Conservation (phyloP, 2,113 vertebrate genomes). For the Morone chrysops region DNA sequence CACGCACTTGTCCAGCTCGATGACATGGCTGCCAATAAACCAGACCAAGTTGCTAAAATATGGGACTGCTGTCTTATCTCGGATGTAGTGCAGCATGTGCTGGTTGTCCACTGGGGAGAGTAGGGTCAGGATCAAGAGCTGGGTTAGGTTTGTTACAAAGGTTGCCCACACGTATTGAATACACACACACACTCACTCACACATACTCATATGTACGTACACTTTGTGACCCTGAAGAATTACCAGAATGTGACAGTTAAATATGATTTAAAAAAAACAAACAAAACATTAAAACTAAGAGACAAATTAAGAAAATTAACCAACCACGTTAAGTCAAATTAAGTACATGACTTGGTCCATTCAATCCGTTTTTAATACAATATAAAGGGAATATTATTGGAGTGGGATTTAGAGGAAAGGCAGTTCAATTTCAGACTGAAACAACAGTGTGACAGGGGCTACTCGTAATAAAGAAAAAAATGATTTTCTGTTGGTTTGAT, state of each 20-base stretch:
- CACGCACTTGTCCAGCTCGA: slow-evolving; percentile 98
- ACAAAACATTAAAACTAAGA: not conserved
- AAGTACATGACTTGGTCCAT: not conserved
- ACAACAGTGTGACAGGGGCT: not conserved
- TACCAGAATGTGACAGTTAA: slow-evolving; percentile 23
- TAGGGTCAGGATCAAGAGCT: slow-evolving; percentile 7
- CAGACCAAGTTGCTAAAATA: slow-evolving; percentile 99
- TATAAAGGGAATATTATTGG: not conserved
- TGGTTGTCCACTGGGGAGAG: slow-evolving; percentile 94
- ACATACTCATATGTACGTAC: slow-evolving; percentile 6
- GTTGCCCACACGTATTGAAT: not conserved
- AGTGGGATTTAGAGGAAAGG: slow-evolving; percentile 7
- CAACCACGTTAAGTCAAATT: not conserved
- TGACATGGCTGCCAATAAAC: slow-evolving; percentile 99
- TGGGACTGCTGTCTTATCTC: slow-evolving; percentile 97
- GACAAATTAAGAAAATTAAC: slow-evolving; percentile 57
- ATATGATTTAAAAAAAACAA: slow-evolving; percentile 18
- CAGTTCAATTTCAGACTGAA: not conserved
- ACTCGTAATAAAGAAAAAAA: not conserved
- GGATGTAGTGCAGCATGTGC: slow-evolving; percentile 98
- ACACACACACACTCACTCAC: not conserved
- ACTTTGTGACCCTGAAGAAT: not conserved
- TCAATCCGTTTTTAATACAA: not conserved
- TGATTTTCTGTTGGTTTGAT: not conserved
- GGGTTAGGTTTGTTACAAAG: slow-evolving; percentile 16